Evolutionary conservation across 2,888 invertebrate species (phyloP), one percentile per base, ranked within the genome.

Genomic region (Cheilosia grossa): DNA sequence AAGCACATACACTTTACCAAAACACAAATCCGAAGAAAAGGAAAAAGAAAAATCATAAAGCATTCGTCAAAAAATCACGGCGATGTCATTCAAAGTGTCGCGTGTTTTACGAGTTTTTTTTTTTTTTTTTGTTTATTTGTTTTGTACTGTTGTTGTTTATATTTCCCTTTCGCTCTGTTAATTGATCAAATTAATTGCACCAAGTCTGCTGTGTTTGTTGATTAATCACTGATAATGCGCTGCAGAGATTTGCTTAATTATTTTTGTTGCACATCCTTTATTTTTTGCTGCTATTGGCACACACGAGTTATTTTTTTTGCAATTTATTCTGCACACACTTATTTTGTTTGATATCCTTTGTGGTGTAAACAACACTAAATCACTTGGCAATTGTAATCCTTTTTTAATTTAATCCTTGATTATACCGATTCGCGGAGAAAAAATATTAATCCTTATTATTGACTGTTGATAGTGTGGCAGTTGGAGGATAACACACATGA

Each of bases 161-260:
- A 63, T 61, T 75, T 61, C 59, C 66, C 51, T 70, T 80, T 75
- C 47, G 70, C 69, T 85, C 15, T 53, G 27, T 75, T 81, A 85
- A 85, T 77, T 81, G 85, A 63, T 77, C 54, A 61, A 85, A 85
- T 85, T 85, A 85, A 85, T 85, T 81, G 67, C 75, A 75, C 70
- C 70, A 24, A 75, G 75, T 72, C 21, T 67, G 69, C 54, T 67
- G 37, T 49, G 27, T 72, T 59, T 64, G 51, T 72, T 63, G 72
- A 72, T 79, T 47, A 63, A 74, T 85, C 74, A 85, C 83, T 69
- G 66, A 80, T 66, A 66, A 74, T 53, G 51, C 79, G 56, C 21
- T 58, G 19, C 19, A 49, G 56, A 63, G 47, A 44, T 44, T 73
- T 63, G n/a, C 53, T 53, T 72, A 51, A 42, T 53, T 37, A 27